Evolutionary conservation across 1,140 invertebrate genomes (phyloP).

Genomic region (Pseudomyrmex flavicornis): DNA sequence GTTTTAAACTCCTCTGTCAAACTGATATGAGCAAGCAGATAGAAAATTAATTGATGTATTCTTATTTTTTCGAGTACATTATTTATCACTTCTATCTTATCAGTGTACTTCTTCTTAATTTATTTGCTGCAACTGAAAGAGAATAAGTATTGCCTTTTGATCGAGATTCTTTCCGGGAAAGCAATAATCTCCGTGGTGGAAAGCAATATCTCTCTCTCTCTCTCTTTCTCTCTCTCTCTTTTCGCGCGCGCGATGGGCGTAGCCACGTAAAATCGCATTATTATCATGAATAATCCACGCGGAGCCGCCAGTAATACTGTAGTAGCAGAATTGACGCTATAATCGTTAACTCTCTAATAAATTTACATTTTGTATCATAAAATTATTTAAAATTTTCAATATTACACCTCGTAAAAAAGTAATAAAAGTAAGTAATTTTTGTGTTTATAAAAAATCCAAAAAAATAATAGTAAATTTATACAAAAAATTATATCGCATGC

Average conservation of each 20-base stretch:
- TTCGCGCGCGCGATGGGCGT: background rate
- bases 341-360: background rate
- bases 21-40: background rate
- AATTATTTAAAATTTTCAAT: background rate
- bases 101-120: background rate
- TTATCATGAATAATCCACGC: slow-evolving; percentile 30
- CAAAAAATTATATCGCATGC: too few relatives aligned
- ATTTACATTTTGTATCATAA: background rate
- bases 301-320: background rate
- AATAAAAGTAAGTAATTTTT: slow-evolving; percentile 1
- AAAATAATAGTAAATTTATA: too few relatives aligned
- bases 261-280: slow-evolving; percentile 4
- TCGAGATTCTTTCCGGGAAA: slow-evolving; percentile 51
- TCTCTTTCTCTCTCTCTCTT: too few relatives aligned
- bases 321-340: background rate
- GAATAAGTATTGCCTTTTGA: slow-evolving; percentile 15
- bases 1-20: background rate
- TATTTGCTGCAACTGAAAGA: background rate
- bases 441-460: slow-evolving; percentile 1
- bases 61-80: too few relatives aligned
- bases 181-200: slow-evolving; percentile 4
- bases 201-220: background rate
- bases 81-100: background rate
- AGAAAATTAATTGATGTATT: too few relatives aligned
- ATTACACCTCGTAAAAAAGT: background rate